Conservation (phyloP, 2,797 vertebrate species). For the Picus viridis region DNA sequence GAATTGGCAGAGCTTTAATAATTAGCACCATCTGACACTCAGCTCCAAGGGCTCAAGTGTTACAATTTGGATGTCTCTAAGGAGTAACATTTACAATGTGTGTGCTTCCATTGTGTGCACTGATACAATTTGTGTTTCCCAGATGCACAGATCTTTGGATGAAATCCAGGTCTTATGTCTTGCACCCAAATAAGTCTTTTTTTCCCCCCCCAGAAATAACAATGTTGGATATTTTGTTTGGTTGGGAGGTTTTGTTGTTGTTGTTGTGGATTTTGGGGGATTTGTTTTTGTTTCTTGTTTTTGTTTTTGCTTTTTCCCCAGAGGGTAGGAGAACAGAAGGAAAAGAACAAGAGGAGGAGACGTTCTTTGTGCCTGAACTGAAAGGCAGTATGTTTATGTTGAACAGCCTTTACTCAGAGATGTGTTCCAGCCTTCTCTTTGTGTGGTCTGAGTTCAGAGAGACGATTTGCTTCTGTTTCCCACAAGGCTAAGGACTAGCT, state of each 20-base stretch:
- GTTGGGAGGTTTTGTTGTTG: too few relatives aligned
- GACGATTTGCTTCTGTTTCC: conserved; percentile 53
- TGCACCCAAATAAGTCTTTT: not conserved
- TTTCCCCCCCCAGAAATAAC: not conserved
- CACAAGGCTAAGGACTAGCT: conserved; percentile 16
- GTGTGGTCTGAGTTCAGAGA: conserved; percentile 45
- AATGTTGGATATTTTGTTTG: not conserved
- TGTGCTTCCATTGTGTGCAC: not conserved
- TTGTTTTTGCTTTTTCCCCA: not conserved
- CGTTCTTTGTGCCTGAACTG: not conserved
- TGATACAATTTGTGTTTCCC: not conserved
- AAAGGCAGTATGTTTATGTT: conserved; percentile 27
- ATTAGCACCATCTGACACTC: not conserved
- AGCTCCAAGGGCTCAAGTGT: not conserved
- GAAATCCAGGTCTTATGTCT: not conserved
- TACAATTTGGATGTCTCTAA: not conserved
- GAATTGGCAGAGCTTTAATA: not conserved
- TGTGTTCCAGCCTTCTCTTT: conserved; percentile 31
- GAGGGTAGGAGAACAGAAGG: not conserved
- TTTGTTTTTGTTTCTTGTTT: not conserved
- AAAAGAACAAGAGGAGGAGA: not conserved
- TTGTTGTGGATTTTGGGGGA: too few relatives aligned
- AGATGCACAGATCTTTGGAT: not conserved
- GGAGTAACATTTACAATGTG: not conserved
- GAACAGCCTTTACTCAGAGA: conserved; percentile 18